phyloP scores from a whole-genome alignment of 2,888 invertebrate species.

The Hydroisotoma schaefferi region DNA sequence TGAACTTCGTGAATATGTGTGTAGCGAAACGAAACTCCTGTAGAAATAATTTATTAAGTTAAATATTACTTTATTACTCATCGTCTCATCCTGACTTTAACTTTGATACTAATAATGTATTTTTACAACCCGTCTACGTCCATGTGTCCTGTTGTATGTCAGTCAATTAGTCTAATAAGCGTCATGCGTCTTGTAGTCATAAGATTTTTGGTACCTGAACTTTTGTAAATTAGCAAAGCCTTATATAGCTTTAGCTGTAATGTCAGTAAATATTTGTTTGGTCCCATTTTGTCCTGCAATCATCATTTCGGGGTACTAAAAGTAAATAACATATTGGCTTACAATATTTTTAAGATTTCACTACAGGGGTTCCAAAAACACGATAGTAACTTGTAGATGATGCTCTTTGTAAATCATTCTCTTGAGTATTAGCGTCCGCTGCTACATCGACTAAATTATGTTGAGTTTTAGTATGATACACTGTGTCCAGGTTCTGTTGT shows the following conservation, averaged over 20 bases:
- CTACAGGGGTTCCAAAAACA: conserved; percentile 27
- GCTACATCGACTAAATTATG: conserved; percentile 4
- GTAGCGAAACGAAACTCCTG: too few relatives aligned
- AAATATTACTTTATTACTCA: too few relatives aligned
- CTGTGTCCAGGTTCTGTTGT: too few relatives aligned
- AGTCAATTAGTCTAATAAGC: background rate
- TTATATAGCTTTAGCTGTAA: background rate
- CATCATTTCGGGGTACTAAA: too few relatives aligned
- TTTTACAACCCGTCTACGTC: too few relatives aligned
- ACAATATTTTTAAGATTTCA: conserved; percentile 17
- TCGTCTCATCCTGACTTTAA: too few relatives aligned
- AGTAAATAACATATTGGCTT: background rate
- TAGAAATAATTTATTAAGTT: too few relatives aligned
- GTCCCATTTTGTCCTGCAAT: background rate
- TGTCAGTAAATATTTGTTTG: background rate
- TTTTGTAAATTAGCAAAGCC: conserved; percentile 1
- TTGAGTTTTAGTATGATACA: conserved; percentile 11
- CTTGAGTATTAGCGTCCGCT: background rate
- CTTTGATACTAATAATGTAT: too few relatives aligned
- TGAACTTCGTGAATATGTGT: too few relatives aligned
- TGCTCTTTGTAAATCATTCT: conserved; percentile 8
- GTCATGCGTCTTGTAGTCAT: background rate
- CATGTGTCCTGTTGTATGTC: too few relatives aligned
- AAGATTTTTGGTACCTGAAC: background rate
- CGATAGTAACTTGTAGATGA: conserved; percentile 17